Conservation (phyloP, 2,888 invertebrate species). For the Andrena chrysosceles region DNA sequence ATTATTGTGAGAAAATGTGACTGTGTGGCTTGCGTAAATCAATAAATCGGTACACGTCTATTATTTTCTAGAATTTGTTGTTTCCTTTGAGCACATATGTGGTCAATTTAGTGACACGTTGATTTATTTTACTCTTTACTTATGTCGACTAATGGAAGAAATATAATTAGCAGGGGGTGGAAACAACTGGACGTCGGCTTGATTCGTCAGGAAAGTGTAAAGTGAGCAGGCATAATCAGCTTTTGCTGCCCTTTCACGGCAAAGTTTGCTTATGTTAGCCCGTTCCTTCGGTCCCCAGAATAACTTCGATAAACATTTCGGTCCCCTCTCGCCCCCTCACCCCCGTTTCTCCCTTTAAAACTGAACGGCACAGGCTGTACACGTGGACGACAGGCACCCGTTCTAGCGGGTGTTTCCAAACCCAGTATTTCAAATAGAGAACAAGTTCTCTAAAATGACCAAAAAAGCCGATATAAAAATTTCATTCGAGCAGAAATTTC, state of each 20-base stretch:
- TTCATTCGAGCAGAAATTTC: too few relatives aligned
- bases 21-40: too few relatives aligned
- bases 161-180: conserved; percentile 45
- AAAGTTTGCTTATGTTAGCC: conserved; percentile 76
- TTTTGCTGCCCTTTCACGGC: conserved; percentile 62
- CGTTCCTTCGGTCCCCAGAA: conserved; percentile 77
- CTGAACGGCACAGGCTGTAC: conserved; percentile 48
- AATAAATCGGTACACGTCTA: too few relatives aligned
- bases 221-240: conserved; percentile 66
- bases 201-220: conserved; percentile 62
- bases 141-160: conserved; percentile 44
- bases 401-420: conserved; percentile 39
- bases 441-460: too few relatives aligned
- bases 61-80: too few relatives aligned
- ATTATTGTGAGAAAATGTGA: too few relatives aligned
- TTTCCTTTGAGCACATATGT: too few relatives aligned
- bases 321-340: conserved; percentile 33
- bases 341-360: conserved; percentile 19
- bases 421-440: not conserved
- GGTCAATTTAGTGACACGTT: not conserved
- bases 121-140: conserved; percentile 10
- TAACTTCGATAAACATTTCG: conserved; percentile 81
- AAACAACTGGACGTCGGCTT: conserved; percentile 41
- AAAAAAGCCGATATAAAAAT: too few relatives aligned
- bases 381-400: conserved; percentile 52